Evolutionary conservation across 2,113 vertebrate genomes (phyloP), one percentile per base, ranked within the genome.

Genomic region (Pedionomus torquatus): DNA sequence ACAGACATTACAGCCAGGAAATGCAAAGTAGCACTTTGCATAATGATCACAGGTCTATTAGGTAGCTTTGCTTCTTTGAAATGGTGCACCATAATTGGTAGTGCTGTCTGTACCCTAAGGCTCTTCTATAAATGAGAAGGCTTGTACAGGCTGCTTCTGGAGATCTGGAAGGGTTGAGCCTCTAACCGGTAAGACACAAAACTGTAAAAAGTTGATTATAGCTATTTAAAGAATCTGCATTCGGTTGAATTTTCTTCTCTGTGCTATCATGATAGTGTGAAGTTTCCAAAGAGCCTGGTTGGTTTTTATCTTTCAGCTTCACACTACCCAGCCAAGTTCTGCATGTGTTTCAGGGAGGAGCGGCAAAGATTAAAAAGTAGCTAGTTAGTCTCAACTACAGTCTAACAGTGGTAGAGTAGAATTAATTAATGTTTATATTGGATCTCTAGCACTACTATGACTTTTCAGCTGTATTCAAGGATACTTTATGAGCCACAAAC

Each of bases 271-370:
- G 23, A 80, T 43, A 68, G 78, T 95, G 91, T 91, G 95, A 94
- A 97, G 93, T 97, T 97, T 97, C 83, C 92, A 91, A 70, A 85
- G 70, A 66, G 35, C 41, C 57, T 76, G 30, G 24, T 39, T 82
- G 90, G 82, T 90, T 98, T 98, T 98, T 93, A 96, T 97, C 97
- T 98, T 86, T 86, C 82, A 94, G 90, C 90, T 98, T 98, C 96
- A 81, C 97, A 96, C 96, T 35, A 19, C n/a, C 70, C 83, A 96
- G 97, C 87, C 93, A 98, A 96, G 93, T 97, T 98, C 95, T 98
- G 93, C 96, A 77, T 58, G 31, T 94, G 89, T 95, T 97, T 96
- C 88, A 54, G 81, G 95, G 63, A 78, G 75, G 76, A 86, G 64
- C 39, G 46, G 28, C 78, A 80, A 71, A 41, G 89, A 82, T 84